Conservation (phyloP, 1,140 invertebrate species). For the Neotoxoptera formosana region DNA sequence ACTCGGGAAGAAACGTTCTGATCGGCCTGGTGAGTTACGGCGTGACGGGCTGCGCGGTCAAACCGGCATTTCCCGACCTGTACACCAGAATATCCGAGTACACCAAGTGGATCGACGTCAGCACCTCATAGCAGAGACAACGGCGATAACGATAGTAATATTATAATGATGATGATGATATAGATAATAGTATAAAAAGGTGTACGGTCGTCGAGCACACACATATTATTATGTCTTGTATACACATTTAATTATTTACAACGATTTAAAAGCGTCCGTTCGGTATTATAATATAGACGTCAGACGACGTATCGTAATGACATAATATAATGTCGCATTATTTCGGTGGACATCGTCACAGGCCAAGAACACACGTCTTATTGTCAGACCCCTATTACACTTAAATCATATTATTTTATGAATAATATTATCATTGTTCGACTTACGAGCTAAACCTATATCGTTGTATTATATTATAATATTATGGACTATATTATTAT, state of each 20-base stretch:
- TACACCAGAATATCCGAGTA: slow-evolving; percentile 64
- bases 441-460: background rate
- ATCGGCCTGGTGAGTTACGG: slow-evolving; percentile 64
- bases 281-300: no score
- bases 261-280: background rate
- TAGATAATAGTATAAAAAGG: background rate
- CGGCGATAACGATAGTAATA: background rate
- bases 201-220: background rate
- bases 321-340: background rate
- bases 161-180: no score
- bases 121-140: slow-evolving; percentile 65
- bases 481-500: background rate
- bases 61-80: slow-evolving; percentile 64
- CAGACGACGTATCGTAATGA: background rate
- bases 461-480: background rate
- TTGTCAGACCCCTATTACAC: no score
- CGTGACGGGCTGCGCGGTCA: slow-evolving; percentile 64
- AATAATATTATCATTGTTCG: background rate
- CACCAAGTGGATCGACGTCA: slow-evolving; percentile 63
- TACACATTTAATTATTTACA: background rate
- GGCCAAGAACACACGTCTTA: background rate
- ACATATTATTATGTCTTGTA: no score
- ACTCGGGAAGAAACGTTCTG: slow-evolving; percentile 61
- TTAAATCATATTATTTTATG: background rate
- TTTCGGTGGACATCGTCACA: background rate